Conservation (phyloP, 2,888 invertebrate species). For the Cerastis rubricosa region DNA sequence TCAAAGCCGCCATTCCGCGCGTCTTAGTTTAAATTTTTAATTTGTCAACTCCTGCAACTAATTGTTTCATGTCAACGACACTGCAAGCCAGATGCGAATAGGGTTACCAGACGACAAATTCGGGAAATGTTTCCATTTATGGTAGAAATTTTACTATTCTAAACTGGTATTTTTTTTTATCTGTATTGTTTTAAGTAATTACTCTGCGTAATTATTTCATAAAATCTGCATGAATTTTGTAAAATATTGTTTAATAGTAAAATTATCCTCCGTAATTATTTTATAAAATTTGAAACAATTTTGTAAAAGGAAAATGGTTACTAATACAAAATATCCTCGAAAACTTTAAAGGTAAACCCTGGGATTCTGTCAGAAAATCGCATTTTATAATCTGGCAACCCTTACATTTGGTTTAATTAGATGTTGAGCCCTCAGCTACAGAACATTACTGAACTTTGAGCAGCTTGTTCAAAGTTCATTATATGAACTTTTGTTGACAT, state of each 20-base stretch:
- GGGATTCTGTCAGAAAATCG: background rate
- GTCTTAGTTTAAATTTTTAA: constrained; percentile 59
- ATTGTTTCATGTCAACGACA: constrained; percentile 67
- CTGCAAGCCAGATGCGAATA: constrained; percentile 51
- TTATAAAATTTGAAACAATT: background rate
- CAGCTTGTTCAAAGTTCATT: constrained; percentile 54
- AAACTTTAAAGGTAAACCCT: background rate
- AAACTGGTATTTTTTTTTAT: background rate
- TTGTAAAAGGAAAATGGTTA: background rate
- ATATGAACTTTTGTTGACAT: constrained; percentile 36
- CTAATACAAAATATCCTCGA: background rate
- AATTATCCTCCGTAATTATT: background rate
- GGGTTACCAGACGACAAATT: constrained; percentile 31
- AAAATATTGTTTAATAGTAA: background rate
- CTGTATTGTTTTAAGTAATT: no score
- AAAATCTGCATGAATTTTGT: background rate
- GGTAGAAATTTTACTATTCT: background rate
- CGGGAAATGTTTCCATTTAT: background rate
- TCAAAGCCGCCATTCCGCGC: constrained; percentile 39
- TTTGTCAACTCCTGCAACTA: constrained; percentile 62
- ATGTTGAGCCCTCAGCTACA: constrained; percentile 39
- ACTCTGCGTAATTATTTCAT: no score
- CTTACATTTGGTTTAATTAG: constrained; percentile 53
- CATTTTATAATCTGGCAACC: constrained; percentile 18
- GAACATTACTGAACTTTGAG: constrained; percentile 47